phyloP scores from a whole-genome alignment of 2,888 invertebrate genomes.

The Stenolophus ochropezus region DNA sequence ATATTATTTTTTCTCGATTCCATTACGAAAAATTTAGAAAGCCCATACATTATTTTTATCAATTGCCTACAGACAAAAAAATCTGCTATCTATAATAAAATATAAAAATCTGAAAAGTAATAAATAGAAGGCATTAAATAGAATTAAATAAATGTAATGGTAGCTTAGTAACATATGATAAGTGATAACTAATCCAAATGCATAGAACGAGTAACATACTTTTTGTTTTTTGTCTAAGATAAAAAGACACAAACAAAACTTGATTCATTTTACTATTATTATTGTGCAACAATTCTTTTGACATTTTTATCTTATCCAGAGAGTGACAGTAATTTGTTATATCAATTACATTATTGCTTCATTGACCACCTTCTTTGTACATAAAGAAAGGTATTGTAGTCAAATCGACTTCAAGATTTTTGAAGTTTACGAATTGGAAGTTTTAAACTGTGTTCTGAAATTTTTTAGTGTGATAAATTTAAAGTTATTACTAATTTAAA shows the following conservation, averaged over 20 bases:
- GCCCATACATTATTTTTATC: no score
- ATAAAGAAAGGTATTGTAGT: no score
- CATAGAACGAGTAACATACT: not conserved
- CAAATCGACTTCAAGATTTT: no score
- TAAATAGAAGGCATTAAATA: slow-evolving; percentile 10
- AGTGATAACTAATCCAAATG: not conserved
- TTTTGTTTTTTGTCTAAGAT: not conserved
- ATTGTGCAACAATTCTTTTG: not conserved
- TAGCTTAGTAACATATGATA: not conserved
- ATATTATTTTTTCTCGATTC: no score
- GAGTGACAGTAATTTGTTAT: not conserved
- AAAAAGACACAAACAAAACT: not conserved
- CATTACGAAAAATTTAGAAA: no score
- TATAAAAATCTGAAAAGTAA: not conserved
- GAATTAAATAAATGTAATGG: not conserved
- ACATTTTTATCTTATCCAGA: not conserved
- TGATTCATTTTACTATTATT: not conserved
- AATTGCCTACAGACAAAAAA: no score
- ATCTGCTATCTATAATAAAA: not conserved
- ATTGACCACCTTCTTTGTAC: no score
- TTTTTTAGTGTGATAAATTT: no score
- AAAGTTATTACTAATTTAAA: no score
- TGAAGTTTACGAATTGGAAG: no score
- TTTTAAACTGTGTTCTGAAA: no score
- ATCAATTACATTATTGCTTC: no score